These are phyloP conservation scores for Otus sunia DNA, from an alignment of 2,113 vertebrate genomes.

Conservation along the genomic window DNA sequence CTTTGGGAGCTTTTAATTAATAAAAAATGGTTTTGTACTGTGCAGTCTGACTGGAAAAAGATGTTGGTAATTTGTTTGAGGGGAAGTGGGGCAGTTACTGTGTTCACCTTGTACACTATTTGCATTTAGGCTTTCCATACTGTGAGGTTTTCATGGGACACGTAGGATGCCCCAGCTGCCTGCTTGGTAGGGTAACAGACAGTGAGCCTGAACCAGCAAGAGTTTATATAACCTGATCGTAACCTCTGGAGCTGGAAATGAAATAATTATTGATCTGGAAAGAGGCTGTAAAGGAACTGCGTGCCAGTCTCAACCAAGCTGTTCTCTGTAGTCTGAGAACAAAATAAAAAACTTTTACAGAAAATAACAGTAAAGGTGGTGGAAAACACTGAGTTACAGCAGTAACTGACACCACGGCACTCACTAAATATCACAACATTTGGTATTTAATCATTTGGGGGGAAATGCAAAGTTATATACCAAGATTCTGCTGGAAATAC, in stretches of 20 bases:
- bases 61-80: background rate
- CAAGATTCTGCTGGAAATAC: background rate
- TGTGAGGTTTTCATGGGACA: rapidly evolving
- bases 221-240: background rate
- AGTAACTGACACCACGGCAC: rapidly evolving
- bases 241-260: background rate
- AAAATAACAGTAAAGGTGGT: background rate
- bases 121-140: background rate
- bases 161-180: background rate
- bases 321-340: background rate
- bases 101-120: background rate
- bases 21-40: background rate
- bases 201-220: background rate
- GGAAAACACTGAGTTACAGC: background rate
- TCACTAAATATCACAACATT: rapidly evolving
- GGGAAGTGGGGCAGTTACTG: background rate
- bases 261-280: background rate
- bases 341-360: background rate
- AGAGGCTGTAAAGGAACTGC: background rate
- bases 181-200: rapidly evolving
- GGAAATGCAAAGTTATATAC: background rate
- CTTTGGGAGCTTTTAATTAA: background rate
- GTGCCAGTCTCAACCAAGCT: background rate
- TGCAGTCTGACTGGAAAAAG: background rate
- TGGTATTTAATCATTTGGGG: background rate